Conservation (phyloP, 2,888 invertebrate genomes). For the Microchrysa polita region DNA sequence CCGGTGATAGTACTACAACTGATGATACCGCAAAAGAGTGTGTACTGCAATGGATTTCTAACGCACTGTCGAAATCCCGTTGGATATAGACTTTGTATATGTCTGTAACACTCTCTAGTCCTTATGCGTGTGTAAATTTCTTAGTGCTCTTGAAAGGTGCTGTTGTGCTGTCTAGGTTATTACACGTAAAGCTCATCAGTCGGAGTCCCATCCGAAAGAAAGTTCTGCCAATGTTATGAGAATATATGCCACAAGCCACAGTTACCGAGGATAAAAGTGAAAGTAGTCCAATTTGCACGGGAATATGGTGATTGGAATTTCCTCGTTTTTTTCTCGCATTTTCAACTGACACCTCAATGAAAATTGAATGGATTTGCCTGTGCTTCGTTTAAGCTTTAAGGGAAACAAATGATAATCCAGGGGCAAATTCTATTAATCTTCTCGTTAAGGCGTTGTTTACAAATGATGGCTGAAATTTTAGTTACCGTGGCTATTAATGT, state of each 20-base stretch:
- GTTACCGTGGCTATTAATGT: not conserved
- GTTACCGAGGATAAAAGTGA: conserved; percentile 5
- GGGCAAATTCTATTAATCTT: not conserved
- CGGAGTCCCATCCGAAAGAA: not conserved
- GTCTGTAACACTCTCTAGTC: too few relatives aligned
- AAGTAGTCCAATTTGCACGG: conserved; percentile 16
- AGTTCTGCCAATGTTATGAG: not conserved
- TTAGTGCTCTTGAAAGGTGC: conserved; percentile 9
- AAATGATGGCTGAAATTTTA: not conserved
- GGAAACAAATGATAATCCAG: not conserved
- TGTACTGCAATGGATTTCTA: not conserved
- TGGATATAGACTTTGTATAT: too few relatives aligned
- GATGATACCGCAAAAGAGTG: conserved; percentile 5
- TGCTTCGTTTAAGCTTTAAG: not conserved
- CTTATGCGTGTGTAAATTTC: not conserved
- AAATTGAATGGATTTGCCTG: not conserved
- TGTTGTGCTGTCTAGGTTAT: conserved; percentile 8
- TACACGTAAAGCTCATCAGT: not conserved
- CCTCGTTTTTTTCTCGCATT: not conserved
- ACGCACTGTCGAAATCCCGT: not conserved
- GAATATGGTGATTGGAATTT: conserved; percentile 12
- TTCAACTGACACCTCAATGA: not conserved
- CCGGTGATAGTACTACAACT: not conserved
- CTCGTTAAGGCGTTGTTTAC: not conserved
- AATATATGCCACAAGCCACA: not conserved